Evolutionary conservation across 2,888 invertebrate species (phyloP).

Genomic region (Tupiocoris notatus): DNA sequence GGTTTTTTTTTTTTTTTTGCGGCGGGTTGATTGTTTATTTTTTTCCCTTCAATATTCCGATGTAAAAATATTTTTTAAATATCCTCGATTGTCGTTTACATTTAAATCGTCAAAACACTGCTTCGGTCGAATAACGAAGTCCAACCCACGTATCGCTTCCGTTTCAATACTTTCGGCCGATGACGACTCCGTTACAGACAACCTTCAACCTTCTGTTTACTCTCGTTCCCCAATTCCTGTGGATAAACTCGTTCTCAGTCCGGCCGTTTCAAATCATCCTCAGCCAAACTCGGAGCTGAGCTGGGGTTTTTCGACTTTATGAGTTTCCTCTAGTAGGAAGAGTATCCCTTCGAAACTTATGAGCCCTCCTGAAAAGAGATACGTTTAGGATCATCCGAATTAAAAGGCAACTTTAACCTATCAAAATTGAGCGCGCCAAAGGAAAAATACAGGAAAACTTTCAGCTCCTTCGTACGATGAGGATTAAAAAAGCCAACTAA

Average conservation of each 20-base stretch:
- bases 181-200: not conserved
- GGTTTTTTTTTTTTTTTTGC: too few relatives aligned
- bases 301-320: not conserved
- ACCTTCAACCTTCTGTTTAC: not conserved
- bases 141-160: not conserved
- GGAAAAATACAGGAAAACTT: not conserved
- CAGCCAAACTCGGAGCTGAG: not conserved
- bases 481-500: not conserved
- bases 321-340: not conserved
- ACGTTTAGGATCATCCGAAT: too few relatives aligned
- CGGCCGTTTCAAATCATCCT: not conserved
- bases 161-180: not conserved
- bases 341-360: too few relatives aligned
- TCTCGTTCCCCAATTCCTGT: not conserved
- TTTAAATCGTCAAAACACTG: too few relatives aligned
- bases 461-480: not conserved
- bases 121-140: too few relatives aligned
- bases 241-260: too few relatives aligned
- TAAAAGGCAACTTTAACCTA: not conserved
- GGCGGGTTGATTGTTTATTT: too few relatives aligned
- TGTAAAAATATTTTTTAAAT: too few relatives aligned
- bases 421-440: not conserved
- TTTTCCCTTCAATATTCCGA: too few relatives aligned
- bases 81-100: too few relatives aligned
- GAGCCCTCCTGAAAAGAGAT: too few relatives aligned